These are phyloP conservation scores for Scyliorhinus canicula DNA, from an alignment of 2,797 vertebrate species.

Conservation along the genomic window DNA sequence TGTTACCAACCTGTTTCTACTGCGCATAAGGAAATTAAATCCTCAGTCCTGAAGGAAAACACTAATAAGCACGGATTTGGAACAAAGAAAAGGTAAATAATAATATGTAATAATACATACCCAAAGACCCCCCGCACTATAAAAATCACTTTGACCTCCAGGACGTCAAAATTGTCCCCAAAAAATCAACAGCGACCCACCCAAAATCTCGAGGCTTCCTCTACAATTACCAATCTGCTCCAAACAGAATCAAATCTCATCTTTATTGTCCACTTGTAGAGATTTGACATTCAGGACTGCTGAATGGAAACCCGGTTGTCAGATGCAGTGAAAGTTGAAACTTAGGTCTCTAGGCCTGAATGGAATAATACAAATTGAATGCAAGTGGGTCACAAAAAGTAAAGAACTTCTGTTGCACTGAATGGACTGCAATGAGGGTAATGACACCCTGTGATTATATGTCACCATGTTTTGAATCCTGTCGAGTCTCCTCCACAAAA, in stretches of 20 bases:
- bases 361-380: background rate
- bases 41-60: background rate
- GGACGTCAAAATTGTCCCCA: background rate
- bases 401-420: background rate
- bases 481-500: background rate
- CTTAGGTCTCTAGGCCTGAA: background rate
- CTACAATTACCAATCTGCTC: background rate
- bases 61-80: background rate
- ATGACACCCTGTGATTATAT: background rate
- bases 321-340: background rate
- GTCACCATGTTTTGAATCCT: background rate
- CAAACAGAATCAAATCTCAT: background rate
- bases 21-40: background rate
- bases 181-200: background rate
- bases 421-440: background rate
- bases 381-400: background rate
- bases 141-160: background rate
- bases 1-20: background rate
- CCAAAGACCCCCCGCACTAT: background rate
- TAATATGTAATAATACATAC: background rate
- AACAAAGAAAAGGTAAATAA: background rate
- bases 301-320: background rate
- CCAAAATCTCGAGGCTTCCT: background rate
- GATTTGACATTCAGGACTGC: background rate
- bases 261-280: background rate